Conservation (phyloP, 2,888 invertebrate genomes). For the Rambutsinella grinnellia region DNA sequence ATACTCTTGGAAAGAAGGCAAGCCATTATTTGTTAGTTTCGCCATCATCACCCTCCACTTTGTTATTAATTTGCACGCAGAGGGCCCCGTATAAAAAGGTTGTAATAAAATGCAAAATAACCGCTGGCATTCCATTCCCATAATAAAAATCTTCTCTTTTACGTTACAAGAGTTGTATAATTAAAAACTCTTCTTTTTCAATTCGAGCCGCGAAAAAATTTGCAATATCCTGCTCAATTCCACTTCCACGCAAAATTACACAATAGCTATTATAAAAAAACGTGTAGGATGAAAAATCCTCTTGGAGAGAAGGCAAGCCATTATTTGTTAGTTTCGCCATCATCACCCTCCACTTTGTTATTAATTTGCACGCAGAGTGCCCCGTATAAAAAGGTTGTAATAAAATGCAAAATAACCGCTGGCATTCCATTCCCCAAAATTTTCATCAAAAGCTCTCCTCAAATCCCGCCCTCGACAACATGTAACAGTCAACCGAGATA, state of each 20-base stretch:
- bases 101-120: constrained; percentile 22
- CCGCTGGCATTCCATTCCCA: constrained; percentile 36
- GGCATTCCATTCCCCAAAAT: constrained; percentile 33
- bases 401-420: constrained; percentile 34
- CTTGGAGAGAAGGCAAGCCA: not conserved
- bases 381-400: not conserved
- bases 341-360: not conserved
- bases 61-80: not conserved
- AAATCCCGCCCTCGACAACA: too few species aligned
- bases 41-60: not conserved
- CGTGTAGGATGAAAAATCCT: not conserved
- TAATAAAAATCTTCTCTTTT: too few species aligned
- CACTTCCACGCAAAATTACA: constrained; percentile 11
- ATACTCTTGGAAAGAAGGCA: not conserved
- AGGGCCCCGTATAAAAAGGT: not conserved
- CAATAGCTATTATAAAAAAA: constrained; percentile 5
- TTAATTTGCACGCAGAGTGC: not conserved
- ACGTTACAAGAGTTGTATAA: constrained; percentile 17
- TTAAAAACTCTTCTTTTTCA: constrained; percentile 15
- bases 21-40: not conserved
- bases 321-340: too few species aligned
- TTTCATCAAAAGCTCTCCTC: constrained; percentile 20
- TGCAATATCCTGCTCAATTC: not conserved
- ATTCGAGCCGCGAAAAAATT: not conserved
- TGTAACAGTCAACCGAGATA: not conserved